These are phyloP conservation scores for Hippasteria phrygiana DNA, from an alignment of 53 echinoderm and acorn worm genomes.

Conservation along the genomic window DNA sequence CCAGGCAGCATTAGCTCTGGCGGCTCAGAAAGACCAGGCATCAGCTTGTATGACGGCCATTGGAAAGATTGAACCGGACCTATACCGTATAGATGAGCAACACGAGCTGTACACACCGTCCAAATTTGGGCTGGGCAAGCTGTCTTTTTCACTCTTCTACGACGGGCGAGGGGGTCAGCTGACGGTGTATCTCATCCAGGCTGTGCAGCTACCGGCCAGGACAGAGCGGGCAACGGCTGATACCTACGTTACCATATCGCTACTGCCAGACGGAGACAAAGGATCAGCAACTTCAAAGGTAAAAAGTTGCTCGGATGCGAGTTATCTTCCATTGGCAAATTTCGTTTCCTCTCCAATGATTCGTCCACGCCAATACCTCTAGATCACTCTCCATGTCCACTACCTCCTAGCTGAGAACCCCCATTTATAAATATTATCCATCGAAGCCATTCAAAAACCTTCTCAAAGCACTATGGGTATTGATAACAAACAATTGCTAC, in stretches of 20 bases:
- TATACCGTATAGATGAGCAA: constrained; percentile 67
- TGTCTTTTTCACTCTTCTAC: constrained; percentile 85
- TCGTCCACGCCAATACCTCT: too few relatives aligned
- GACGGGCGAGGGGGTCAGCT: constrained; percentile 73
- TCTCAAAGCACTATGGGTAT: too few relatives aligned
- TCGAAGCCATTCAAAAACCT: too few relatives aligned
- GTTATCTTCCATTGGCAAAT: too few relatives aligned
- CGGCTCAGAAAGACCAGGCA: neutral
- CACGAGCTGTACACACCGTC: constrained; percentile 65
- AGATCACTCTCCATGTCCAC: too few relatives aligned
- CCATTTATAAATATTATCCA: too few relatives aligned
- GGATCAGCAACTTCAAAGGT: constrained; percentile 72
- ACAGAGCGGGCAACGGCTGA: constrained; percentile 76
- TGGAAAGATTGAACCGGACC: constrained; percentile 68
- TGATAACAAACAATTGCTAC: too few relatives aligned
- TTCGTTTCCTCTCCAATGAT: too few relatives aligned
- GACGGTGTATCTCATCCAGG: constrained; percentile 79
- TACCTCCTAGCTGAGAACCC: too few relatives aligned
- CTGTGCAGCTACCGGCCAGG: constrained; percentile 75
- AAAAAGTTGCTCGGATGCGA: too few relatives aligned
- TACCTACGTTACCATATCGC: constrained; percentile 70
- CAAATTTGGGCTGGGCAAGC: constrained; percentile 74
- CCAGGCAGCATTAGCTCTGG: neutral
- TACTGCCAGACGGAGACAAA: constrained; percentile 78
- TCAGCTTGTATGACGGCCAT: constrained; percentile 40